Conservation (phyloP, 53 echinoderm and acorn worm species). For the Zoroaster sp. region DNA sequence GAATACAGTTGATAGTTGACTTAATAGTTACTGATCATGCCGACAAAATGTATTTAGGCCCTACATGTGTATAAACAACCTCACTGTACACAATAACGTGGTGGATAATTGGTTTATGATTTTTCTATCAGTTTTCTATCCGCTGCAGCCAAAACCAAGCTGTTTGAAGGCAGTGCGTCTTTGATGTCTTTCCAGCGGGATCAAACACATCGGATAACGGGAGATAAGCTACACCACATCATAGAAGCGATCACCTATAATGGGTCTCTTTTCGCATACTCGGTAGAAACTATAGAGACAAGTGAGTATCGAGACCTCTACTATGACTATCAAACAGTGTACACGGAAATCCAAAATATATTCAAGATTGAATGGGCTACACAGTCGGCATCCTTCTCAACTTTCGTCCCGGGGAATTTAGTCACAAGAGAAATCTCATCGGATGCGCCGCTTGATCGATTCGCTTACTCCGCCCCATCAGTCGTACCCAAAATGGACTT, state of each 20-base stretch:
- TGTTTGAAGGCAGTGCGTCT: background rate
- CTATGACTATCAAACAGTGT: background rate
- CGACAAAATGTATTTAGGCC: no score
- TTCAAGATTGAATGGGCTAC: background rate
- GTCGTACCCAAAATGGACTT: slow-evolving; percentile 15
- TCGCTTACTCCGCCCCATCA: background rate
- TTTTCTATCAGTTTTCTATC: background rate
- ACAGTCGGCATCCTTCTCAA: background rate
- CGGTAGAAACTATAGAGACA: background rate
- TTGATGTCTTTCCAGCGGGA: background rate
- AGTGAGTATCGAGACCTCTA: background rate
- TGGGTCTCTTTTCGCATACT: slow-evolving; percentile 12
- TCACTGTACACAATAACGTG: no score
- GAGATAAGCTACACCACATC: background rate
- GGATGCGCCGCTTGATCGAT: background rate
- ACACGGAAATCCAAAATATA: background rate
- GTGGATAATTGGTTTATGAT: no score
- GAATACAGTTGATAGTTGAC: no score
- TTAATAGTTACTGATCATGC: no score
- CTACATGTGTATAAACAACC: no score
- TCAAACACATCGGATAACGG: background rate
- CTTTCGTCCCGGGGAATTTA: background rate
- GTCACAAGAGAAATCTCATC: background rate
- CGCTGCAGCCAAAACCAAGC: background rate
- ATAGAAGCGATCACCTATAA: background rate